Percentiles rank a stretch among this genome's conserved stretches.
Evolutionary conservation across 2,888 invertebrate genomes (phyloP).

Genomic region (Hoplodrina ambigua): DNA sequence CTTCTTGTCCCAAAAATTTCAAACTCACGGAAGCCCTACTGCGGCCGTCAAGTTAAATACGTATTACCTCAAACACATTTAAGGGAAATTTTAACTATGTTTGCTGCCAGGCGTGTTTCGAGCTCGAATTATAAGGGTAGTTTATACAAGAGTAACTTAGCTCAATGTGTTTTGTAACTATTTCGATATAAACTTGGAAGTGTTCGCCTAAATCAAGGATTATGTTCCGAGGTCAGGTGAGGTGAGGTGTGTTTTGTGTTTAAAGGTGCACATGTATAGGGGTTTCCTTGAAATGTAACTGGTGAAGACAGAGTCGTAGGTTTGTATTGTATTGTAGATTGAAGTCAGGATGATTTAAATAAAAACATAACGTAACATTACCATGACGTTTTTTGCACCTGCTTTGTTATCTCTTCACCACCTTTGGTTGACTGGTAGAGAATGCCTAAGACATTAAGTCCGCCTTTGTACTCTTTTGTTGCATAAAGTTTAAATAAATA

Average conservation of each 20-base stretch:
- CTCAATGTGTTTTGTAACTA: slow-evolving; percentile 43
- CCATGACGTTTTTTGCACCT: no score
- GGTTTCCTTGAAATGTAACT: neutral
- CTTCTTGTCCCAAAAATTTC: neutral
- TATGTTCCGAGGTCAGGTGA: slow-evolving; percentile 33
- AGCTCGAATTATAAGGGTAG: slow-evolving; percentile 47
- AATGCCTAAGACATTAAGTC: no score
- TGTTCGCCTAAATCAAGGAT: slow-evolving; percentile 43
- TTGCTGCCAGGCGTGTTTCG: slow-evolving; percentile 31
- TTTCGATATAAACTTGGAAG: slow-evolving; percentile 54
- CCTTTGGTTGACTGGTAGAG: no score
- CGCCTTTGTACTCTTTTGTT: no score
- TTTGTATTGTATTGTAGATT: neutral
- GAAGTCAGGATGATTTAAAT: no score
- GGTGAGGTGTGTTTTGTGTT: slow-evolving; percentile 19
- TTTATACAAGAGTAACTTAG: slow-evolving; percentile 16
- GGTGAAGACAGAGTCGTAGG: neutral
- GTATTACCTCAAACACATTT: slow-evolving; percentile 50
- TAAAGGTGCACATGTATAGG: neutral
- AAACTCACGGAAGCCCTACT: slow-evolving; percentile 2
- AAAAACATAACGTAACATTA: no score
- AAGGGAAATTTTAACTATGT: slow-evolving; percentile 53
- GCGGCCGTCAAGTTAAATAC: slow-evolving; percentile 37
- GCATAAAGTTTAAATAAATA: no score
- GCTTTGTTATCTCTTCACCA: no score